Percentiles rank a stretch among this genome's conserved stretches.
These are phyloP conservation scores for Agriopis marginaria DNA, from an alignment of 2,888 invertebrate genomes.

Conservation along the genomic window DNA sequence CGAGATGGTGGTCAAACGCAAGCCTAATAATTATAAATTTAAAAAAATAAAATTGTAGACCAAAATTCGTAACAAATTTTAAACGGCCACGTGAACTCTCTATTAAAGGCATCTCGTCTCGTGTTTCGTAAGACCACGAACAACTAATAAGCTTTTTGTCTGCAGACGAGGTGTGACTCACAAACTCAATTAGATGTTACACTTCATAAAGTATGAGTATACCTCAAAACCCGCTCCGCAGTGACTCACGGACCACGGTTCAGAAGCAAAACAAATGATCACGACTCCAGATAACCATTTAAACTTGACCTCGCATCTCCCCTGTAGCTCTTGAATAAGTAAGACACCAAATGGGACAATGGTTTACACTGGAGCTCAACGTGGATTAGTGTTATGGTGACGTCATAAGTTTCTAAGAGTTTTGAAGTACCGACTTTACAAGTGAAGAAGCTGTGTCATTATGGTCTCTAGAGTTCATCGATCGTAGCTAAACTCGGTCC, in stretches of 20 bases:
- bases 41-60: neutral
- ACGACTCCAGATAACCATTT: constrained; percentile 58
- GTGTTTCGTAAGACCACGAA: constrained; percentile 34
- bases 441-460: constrained; percentile 2
- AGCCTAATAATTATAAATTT: too few relatives aligned
- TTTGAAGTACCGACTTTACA: constrained; percentile 3
- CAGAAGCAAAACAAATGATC: constrained; percentile 66
- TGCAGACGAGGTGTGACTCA: constrained; percentile 52
- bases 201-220: constrained; percentile 54
- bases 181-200: constrained; percentile 65
- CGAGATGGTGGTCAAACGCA: too few relatives aligned
- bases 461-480: constrained; percentile 2
- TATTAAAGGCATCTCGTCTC: neutral
- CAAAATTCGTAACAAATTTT: neutral
- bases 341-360: constrained; percentile 26
- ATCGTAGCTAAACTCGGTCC: neutral
- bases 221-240: constrained; percentile 56
- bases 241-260: constrained; percentile 69
- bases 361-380: constrained; percentile 5
- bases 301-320: constrained; percentile 54
- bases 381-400: neutral
- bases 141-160: constrained; percentile 50
- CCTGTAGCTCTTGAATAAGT: constrained; percentile 40
- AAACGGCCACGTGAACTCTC: neutral
- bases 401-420: constrained; percentile 23